Conservation (phyloP, 2,888 invertebrate species). For the Leptodirus hochenwartii region DNA sequence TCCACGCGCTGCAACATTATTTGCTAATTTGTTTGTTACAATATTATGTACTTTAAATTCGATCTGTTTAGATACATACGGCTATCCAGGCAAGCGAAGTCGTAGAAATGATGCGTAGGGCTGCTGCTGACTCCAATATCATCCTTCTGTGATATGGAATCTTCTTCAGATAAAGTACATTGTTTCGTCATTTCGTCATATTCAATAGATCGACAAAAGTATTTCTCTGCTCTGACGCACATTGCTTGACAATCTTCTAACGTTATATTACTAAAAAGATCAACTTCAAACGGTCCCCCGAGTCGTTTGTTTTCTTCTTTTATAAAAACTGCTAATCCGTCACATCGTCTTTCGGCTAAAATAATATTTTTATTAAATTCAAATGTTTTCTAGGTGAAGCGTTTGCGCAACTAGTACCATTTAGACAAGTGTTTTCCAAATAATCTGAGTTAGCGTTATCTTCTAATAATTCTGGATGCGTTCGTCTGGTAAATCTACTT, state of each 20-base stretch:
- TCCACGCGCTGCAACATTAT: conserved; percentile 59
- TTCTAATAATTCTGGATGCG: conserved; percentile 67
- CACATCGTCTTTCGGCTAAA: conserved; percentile 68
- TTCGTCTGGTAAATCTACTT: conserved; percentile 66
- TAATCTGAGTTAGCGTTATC: conserved; percentile 80
- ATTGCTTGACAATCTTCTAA: conserved; percentile 76
- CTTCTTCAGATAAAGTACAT: conserved; percentile 82
- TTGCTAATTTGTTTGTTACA: no score
- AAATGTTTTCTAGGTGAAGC: no score
- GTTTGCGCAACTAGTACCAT: no score
- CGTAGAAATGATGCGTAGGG: conserved; percentile 73
- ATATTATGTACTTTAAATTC: not conserved
- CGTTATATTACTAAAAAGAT: conserved; percentile 70
- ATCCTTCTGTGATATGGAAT: conserved; percentile 76
- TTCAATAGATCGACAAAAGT: conserved; percentile 75
- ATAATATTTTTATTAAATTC: no score
- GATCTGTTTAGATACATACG: conserved; percentile 42
- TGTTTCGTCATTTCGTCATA: conserved; percentile 74
- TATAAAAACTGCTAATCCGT: conserved; percentile 71
- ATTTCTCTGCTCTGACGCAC: conserved; percentile 76
- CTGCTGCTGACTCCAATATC: conserved; percentile 72
- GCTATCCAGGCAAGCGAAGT: conserved; percentile 75
- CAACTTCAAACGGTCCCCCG: conserved; percentile 76
- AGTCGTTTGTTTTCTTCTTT: conserved; percentile 79
- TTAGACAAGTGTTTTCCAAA: conserved; percentile 77